Evolutionary conservation across 2,888 invertebrate species (phyloP).

Genomic region (Alloplasta piceator): DNA sequence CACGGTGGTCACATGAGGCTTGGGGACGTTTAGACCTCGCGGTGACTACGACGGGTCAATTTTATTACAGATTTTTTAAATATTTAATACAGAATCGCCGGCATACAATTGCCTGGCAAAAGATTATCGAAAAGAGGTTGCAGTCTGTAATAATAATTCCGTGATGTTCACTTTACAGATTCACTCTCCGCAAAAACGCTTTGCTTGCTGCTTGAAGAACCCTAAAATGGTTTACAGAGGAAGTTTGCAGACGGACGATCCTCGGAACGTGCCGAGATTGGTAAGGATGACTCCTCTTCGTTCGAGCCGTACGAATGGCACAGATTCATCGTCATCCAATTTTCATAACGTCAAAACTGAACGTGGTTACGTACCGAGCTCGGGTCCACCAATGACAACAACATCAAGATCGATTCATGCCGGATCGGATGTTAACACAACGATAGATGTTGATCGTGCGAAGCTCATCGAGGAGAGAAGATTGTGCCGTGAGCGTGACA

Average conservation of each 20-base stretch:
- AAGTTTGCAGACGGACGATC: slow-evolving; percentile 78
- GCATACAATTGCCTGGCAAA: no score
- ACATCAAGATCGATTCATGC: slow-evolving; percentile 64
- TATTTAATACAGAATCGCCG: no score
- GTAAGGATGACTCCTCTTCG: slow-evolving; percentile 78
- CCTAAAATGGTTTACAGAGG: slow-evolving; percentile 78
- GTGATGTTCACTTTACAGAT: no score
- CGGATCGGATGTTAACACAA: slow-evolving; percentile 62
- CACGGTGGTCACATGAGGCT: no score
- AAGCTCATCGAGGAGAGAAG: slow-evolving; percentile 75
- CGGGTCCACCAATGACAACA: slow-evolving; percentile 4
- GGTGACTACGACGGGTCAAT: no score
- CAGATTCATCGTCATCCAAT: slow-evolving; percentile 21
- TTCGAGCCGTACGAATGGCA: slow-evolving; percentile 68
- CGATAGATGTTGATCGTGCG: slow-evolving; percentile 72
- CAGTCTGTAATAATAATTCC: no score
- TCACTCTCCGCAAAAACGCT: neutral
- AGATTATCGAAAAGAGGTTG: no score
- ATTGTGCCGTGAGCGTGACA: slow-evolving; percentile 73
- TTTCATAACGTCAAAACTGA: slow-evolving; percentile 29
- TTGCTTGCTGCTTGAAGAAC: neutral
- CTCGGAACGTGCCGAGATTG: slow-evolving; percentile 76
- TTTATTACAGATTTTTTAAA: no score
- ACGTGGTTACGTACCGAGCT: neutral
- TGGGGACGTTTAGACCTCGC: no score